A percentile compares a stretch with the other conserved stretches of the same genome.
Conservation (phyloP, 2,113 vertebrate species). For the Python bivittatus region DNA sequence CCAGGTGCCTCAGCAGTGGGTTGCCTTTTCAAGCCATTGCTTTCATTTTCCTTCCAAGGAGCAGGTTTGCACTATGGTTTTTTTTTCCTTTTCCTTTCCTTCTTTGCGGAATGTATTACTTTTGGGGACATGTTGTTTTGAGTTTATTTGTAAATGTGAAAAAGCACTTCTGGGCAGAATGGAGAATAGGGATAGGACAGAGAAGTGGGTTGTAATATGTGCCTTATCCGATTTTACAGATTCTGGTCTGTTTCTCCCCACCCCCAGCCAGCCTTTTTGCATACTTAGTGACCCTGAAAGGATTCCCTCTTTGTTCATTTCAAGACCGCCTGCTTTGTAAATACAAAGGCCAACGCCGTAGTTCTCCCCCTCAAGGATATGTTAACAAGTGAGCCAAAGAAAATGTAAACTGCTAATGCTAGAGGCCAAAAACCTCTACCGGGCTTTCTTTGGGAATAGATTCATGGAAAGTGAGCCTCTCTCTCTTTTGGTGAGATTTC, state of each 20-base stretch:
- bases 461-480: background rate
- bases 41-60: background rate
- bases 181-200: background rate
- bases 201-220: background rate
- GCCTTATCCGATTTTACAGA: background rate
- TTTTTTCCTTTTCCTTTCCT: background rate
- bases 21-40: background rate
- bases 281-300: background rate
- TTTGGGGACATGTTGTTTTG: background rate
- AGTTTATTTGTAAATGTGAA: background rate
- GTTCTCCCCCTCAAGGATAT: background rate
- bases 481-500: background rate
- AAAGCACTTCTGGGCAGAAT: background rate
- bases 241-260: background rate
- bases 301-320: background rate
- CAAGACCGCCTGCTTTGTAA: background rate
- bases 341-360: background rate
- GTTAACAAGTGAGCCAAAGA: conserved; percentile 42
- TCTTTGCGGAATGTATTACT: background rate
- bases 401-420: background rate
- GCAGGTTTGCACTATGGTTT: background rate
- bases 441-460: background rate
- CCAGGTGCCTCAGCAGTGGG: background rate
- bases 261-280: no score
- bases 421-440: conserved; percentile 36